Conservation (phyloP, 2,888 invertebrate species). For the Ferrisia virgata region DNA sequence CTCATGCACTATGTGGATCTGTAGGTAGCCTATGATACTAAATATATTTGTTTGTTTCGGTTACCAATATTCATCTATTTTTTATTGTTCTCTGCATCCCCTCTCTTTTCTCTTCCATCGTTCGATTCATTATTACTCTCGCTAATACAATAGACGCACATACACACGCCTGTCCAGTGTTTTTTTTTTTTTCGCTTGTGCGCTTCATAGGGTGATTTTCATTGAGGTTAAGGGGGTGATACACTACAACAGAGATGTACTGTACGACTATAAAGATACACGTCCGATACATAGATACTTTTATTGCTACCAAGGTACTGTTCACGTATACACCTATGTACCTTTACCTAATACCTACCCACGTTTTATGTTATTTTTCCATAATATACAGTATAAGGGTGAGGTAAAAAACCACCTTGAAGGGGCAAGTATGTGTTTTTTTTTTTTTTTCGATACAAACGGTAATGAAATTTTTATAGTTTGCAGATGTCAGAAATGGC, state of each 20-base stretch:
- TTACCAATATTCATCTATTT: neutral
- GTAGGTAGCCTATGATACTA: too few relatives aligned
- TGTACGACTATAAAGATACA: too few relatives aligned
- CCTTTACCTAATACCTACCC: too few relatives aligned
- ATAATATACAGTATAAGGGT: neutral
- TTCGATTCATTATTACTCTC: neutral
- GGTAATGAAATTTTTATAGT: constrained; percentile 7
- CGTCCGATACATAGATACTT: neutral
- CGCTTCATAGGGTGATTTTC: neutral
- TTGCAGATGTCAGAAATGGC: neutral
- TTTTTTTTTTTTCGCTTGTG: neutral
- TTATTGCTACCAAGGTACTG: neutral
- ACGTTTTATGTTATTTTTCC: neutral
- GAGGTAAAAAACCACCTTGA: neutral
- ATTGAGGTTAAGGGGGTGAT: neutral
- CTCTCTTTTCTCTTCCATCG: neutral
- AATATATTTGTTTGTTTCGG: neutral
- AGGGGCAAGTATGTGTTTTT: neutral
- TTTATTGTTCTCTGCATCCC: neutral
- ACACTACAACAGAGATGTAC: neutral
- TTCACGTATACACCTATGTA: neutral
- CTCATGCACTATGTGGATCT: too few relatives aligned
- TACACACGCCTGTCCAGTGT: constrained; percentile 6
- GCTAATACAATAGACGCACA: too few relatives aligned
- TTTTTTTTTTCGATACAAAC: neutral